Conservation (phyloP, 2,888 invertebrate species). For the Melanostoma scalare region DNA sequence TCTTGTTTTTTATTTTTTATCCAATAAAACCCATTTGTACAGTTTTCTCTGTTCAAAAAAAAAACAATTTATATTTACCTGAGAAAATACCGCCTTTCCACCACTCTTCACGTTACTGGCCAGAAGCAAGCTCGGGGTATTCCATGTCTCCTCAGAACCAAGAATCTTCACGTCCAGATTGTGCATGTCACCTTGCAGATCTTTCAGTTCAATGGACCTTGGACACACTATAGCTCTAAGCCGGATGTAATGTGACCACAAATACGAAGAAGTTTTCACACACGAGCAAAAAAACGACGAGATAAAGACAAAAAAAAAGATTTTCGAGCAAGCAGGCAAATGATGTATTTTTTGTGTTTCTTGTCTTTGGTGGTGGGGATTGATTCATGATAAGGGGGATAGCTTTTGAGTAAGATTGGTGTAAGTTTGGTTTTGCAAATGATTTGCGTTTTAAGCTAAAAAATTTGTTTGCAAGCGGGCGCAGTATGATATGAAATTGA, state of each 20-base stretch:
- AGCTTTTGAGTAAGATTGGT: slow-evolving; percentile 46
- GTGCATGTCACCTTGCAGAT: slow-evolving; percentile 84
- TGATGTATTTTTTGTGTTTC: slow-evolving; percentile 66
- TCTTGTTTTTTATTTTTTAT: neutral
- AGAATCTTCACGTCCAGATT: slow-evolving; percentile 89
- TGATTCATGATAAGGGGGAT: slow-evolving; percentile 31
- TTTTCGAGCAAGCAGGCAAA: slow-evolving; percentile 75
- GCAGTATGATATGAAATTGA: slow-evolving; percentile 18
- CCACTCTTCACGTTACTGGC: slow-evolving; percentile 86
- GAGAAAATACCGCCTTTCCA: slow-evolving; percentile 91
- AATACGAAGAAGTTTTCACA: slow-evolving; percentile 78
- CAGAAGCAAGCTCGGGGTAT: slow-evolving; percentile 90
- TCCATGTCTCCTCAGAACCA: slow-evolving; percentile 93
- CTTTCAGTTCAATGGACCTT: slow-evolving; percentile 83
- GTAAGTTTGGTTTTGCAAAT: slow-evolving; percentile 37
- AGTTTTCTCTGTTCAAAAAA: neutral
- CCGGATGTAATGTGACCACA: slow-evolving; percentile 75
- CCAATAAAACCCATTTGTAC: neutral
- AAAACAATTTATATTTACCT: slow-evolving; percentile 82
- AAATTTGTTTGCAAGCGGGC: neutral
- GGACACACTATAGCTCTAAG: slow-evolving; percentile 83
- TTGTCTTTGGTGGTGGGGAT: slow-evolving; percentile 9
- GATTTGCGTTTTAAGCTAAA: slow-evolving; percentile 14
- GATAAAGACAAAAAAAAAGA: slow-evolving; percentile 75
- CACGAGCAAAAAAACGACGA: slow-evolving; percentile 75